phyloP scores from a whole-genome alignment of 2,113 vertebrate species.

The Chaetura pelagica region DNA sequence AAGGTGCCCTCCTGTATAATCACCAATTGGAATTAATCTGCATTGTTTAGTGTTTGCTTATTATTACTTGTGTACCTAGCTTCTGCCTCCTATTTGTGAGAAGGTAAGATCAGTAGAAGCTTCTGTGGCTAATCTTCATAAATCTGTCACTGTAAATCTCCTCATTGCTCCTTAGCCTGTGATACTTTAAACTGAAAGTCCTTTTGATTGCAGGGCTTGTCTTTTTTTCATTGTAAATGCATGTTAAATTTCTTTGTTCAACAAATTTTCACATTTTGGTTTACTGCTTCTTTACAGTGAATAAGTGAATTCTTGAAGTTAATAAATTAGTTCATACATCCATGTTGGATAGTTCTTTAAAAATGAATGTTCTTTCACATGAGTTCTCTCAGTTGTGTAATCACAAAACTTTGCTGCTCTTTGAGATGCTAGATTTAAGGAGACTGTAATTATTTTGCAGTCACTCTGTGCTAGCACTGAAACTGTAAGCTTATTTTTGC shows the following conservation, averaged over 20 bases:
- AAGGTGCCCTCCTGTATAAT: background rate
- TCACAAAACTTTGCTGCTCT: background rate
- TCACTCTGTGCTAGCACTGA: background rate
- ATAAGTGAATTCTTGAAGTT: no score
- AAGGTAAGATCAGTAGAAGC: conserved; percentile 20
- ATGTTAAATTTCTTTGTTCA: conserved; percentile 20
- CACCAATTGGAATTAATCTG: background rate
- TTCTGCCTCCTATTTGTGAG: background rate
- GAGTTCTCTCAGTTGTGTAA: background rate
- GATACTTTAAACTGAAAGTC: background rate
- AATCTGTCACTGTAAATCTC: conserved; percentile 1
- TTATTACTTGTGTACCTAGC: background rate
- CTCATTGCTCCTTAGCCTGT: background rate
- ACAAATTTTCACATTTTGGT: background rate
- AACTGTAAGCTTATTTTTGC: background rate
- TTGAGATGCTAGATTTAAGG: background rate
- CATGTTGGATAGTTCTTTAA: background rate
- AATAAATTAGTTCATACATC: conserved; percentile 26
- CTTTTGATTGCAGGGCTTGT: background rate
- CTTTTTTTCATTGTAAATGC: background rate
- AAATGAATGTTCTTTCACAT: background rate
- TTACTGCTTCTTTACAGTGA: conserved; percentile 34
- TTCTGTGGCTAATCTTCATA: background rate
- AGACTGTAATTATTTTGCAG: background rate
- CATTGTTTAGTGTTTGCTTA: background rate